phyloP scores from a whole-genome alignment of 2,888 invertebrate species.

The Neoaliturus tenellus region DNA sequence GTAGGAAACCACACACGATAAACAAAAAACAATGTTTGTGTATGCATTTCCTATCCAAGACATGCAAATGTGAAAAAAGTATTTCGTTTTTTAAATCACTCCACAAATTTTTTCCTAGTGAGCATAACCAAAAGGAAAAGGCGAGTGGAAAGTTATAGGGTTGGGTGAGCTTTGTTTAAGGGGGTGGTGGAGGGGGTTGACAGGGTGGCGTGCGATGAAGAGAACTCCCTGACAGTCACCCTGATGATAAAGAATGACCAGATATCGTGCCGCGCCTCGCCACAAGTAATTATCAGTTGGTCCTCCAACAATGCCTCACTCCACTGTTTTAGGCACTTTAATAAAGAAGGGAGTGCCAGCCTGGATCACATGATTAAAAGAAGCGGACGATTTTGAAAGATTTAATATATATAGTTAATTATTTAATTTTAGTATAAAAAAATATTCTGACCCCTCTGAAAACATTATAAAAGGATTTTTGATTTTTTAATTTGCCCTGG shows the following conservation, averaged over 20 bases:
- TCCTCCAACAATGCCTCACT: not conserved
- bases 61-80: too few species aligned
- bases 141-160: not conserved
- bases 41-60: too few species aligned
- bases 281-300: not conserved
- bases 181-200: not conserved
- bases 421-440: too few species aligned
- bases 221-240: conserved; percentile 1
- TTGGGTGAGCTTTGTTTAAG: not conserved
- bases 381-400: not conserved
- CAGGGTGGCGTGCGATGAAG: conserved; percentile 20
- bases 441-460: too few species aligned
- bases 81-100: too few species aligned
- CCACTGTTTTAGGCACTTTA: not conserved
- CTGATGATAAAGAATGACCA: conserved; percentile 13
- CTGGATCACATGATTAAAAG: not conserved
- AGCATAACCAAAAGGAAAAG: too few species aligned
- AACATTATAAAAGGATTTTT: too few species aligned
- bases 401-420: not conserved
- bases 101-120: too few species aligned
- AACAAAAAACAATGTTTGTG: too few species aligned
- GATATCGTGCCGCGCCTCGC: not conserved
- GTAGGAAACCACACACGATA: too few species aligned
- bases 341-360: not conserved
- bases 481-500: too few species aligned